Percentiles rank a stretch among this genome's conserved stretches.
Conservation (phyloP, 2,888 invertebrate species). For the Neocrepidodera transversa region DNA sequence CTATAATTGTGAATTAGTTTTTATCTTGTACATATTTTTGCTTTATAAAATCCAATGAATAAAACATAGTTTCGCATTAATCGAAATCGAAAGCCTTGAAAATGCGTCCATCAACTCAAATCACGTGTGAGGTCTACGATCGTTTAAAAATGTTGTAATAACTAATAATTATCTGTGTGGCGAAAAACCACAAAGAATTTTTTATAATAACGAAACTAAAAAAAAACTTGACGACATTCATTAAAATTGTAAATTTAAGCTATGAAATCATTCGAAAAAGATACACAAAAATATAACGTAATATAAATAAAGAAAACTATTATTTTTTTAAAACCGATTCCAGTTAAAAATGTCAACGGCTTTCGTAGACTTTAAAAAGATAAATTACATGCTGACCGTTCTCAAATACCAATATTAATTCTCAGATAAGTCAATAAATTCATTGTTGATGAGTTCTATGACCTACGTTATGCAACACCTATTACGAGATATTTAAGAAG, state of each 20-base stretch:
- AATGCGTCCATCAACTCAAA: constrained; percentile 6
- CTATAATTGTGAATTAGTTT: no score
- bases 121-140: constrained; percentile 11
- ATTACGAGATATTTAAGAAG: not conserved
- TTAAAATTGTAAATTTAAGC: not conserved
- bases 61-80: constrained; percentile 6
- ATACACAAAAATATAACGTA: no score
- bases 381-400: not conserved
- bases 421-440: constrained; percentile 16
- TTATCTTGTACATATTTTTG: not conserved
- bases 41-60: not conserved
- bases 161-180: constrained; percentile 5
- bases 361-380: no score
- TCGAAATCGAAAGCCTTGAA: constrained; percentile 15
- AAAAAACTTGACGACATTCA: not conserved
- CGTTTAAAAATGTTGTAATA: constrained; percentile 6
- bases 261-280: no score
- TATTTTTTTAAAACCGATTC: no score
- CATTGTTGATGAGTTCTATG: constrained; percentile 22
- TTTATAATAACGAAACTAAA: not conserved
- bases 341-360: no score
- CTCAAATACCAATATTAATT: not conserved
- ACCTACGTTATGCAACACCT: constrained; percentile 14
- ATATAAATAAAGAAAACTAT: no score
- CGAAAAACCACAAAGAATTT: constrained; percentile 7